Conservation (phyloP, 2,797 vertebrate genomes). For the Geotria australis region DNA sequence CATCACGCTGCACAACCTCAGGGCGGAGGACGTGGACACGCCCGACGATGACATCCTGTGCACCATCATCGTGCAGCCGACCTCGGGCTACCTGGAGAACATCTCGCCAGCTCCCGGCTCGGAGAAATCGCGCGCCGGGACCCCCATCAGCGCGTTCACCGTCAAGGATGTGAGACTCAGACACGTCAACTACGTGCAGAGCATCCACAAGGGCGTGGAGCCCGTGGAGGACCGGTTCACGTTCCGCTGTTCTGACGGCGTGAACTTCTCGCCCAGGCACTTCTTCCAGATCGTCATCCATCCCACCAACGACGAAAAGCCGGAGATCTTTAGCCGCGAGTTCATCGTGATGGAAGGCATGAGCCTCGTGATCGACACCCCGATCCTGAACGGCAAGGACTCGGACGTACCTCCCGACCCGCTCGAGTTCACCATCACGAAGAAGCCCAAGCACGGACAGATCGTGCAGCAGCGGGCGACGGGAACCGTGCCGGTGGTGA, state of each 20-base stretch:
- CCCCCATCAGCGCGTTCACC: conserved; percentile 38
- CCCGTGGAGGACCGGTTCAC: conserved; percentile 35
- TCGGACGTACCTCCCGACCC: conserved; percentile 29
- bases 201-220: conserved; percentile 45
- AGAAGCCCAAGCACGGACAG: conserved; percentile 24
- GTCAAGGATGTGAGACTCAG: conserved; percentile 24
- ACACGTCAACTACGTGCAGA: conserved; percentile 43
- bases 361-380: conserved; percentile 39
- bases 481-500: conserved; percentile 16
- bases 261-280: conserved; percentile 35
- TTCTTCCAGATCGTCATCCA: conserved; percentile 41
- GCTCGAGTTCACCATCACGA: conserved; percentile 31
- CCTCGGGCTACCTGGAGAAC: conserved; percentile 50
- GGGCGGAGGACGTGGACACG: conserved; percentile 34
- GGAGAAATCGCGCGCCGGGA: conserved; percentile 30
- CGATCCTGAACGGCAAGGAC: conserved; percentile 31
- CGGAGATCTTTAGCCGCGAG: conserved; percentile 27
- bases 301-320: conserved; percentile 42
- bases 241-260: conserved; percentile 45
- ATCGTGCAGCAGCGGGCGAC: conserved; percentile 34
- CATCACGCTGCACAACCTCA: conserved; percentile 25
- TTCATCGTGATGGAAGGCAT: conserved; percentile 62
- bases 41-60: conserved; percentile 36
- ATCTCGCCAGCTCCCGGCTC: conserved; percentile 33
- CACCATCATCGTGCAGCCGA: conserved; percentile 32